Evolutionary conservation across 1,140 invertebrate species (phyloP).

Genomic region (Epicauta chinensis): DNA sequence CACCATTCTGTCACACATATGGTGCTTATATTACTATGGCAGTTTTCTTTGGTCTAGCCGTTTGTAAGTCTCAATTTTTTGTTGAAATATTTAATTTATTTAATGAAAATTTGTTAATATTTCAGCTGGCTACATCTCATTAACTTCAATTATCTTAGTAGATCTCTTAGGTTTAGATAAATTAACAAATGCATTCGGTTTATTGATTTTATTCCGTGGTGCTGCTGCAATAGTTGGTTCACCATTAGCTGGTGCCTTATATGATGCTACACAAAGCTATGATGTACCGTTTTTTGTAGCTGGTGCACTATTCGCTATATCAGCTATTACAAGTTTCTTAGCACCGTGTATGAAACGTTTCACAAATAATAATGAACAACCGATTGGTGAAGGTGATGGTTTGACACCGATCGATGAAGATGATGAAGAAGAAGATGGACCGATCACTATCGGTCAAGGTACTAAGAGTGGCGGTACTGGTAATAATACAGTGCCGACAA

Average conservation of each 20-base stretch:
- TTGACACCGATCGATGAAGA: conserved; percentile 76
- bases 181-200: conserved; percentile 93
- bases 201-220: conserved; percentile 91
- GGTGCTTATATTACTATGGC: conserved; percentile 71
- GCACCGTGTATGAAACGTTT: conserved; percentile 68
- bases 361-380: conserved; percentile 43
- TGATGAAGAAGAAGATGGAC: conserved; percentile 67
- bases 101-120: conserved; percentile 7
- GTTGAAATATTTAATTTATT: background rate
- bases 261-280: conserved; percentile 80
- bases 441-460: conserved; percentile 53
- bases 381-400: conserved; percentile 57
- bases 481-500: conserved; percentile 37
- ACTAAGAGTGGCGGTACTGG: conserved; percentile 17
- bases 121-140: conserved; percentile 90
- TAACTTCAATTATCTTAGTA: conserved; percentile 96
- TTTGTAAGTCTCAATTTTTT: conserved; percentile 71
- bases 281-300: conserved; percentile 89
- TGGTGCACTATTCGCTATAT: conserved; percentile 77
- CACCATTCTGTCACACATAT: conserved; percentile 79
- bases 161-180: conserved; percentile 92
- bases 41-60: conserved; percentile 91
- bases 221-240: conserved; percentile 82
- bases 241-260: conserved; percentile 77
- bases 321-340: conserved; percentile 78